Conservation (phyloP, 2,888 invertebrate species). For the Drosophila glabriapex region DNA sequence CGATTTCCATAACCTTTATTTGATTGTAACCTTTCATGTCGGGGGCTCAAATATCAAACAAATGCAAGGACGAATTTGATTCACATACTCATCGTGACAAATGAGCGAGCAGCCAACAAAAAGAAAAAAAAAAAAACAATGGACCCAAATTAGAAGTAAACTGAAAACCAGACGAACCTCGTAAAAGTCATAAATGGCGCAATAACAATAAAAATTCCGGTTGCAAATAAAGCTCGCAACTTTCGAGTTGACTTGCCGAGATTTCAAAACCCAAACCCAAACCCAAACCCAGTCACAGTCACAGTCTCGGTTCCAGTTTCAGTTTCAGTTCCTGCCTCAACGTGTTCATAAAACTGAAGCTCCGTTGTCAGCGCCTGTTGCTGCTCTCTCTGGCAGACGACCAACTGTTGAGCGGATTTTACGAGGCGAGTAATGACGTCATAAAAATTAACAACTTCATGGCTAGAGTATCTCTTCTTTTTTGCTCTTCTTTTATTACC, state of each 20-base stretch:
- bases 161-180: constrained; percentile 56
- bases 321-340: constrained; percentile 37
- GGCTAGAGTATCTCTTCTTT: constrained; percentile 40
- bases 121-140: constrained; percentile 63
- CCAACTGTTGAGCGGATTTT: constrained; percentile 85
- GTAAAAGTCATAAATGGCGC: constrained; percentile 76
- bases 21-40: constrained; percentile 23
- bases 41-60: constrained; percentile 17
- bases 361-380: constrained; percentile 66
- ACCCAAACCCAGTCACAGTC: constrained; percentile 8
- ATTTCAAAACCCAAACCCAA: constrained; percentile 46
- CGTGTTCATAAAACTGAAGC: constrained; percentile 71
- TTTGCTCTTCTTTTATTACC: constrained; percentile 28
- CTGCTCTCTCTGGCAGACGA: constrained; percentile 53
- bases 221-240: constrained; percentile 74
- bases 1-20: neutral
- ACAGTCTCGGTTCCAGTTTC: constrained; percentile 15
- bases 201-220: constrained; percentile 81
- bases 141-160: constrained; percentile 55
- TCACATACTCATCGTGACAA: constrained; percentile 32
- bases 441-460: constrained; percentile 85
- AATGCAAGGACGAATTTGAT: constrained; percentile 33
- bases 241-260: constrained; percentile 58
- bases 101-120: constrained; percentile 27
- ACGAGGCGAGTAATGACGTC: constrained; percentile 84